Conservation (phyloP, 2,888 invertebrate species). For the Epistrophella euchroma region DNA sequence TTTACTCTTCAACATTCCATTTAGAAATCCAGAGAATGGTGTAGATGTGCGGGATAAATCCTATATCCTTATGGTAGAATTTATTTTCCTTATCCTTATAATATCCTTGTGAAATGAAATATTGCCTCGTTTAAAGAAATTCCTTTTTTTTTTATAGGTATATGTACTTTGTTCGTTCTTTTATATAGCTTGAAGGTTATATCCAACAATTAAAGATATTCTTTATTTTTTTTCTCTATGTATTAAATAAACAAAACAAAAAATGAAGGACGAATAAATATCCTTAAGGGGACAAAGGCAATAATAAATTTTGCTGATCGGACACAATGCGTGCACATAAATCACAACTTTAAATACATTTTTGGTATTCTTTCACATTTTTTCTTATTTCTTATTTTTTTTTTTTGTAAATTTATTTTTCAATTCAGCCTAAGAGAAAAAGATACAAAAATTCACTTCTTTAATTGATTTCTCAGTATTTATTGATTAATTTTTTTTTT, state of each 20-base stretch:
- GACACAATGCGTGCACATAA: constrained; percentile 72
- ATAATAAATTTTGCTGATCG: constrained; percentile 65
- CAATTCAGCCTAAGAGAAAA: neutral
- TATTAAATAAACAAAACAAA: neutral
- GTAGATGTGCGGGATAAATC: constrained; percentile 50
- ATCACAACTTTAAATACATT: constrained; percentile 57
- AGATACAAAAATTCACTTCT: constrained; percentile 40
- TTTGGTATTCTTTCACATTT: constrained; percentile 33
- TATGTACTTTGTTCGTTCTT: constrained; percentile 1
- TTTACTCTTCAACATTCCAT: constrained; percentile 42
- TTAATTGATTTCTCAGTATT: constrained; percentile 53
- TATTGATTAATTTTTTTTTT: constrained; percentile 3
- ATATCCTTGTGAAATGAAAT: constrained; percentile 73
- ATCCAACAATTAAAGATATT: constrained; percentile 66
- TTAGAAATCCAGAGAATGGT: neutral
- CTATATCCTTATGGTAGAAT: constrained; percentile 69
- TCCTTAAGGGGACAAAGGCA: constrained; percentile 53
- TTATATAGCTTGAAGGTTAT: constrained; percentile 56
- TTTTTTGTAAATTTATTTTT: constrained; percentile 22
- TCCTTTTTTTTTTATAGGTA: constrained; percentile 20
- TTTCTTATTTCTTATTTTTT: constrained; percentile 15
- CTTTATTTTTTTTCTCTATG: constrained; percentile 4
- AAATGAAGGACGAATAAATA: constrained; percentile 49
- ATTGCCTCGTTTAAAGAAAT: constrained; percentile 62
- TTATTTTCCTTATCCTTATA: constrained; percentile 51